Conservation (phyloP, 2,113 vertebrate genomes). For the Nymphicus hollandicus region DNA sequence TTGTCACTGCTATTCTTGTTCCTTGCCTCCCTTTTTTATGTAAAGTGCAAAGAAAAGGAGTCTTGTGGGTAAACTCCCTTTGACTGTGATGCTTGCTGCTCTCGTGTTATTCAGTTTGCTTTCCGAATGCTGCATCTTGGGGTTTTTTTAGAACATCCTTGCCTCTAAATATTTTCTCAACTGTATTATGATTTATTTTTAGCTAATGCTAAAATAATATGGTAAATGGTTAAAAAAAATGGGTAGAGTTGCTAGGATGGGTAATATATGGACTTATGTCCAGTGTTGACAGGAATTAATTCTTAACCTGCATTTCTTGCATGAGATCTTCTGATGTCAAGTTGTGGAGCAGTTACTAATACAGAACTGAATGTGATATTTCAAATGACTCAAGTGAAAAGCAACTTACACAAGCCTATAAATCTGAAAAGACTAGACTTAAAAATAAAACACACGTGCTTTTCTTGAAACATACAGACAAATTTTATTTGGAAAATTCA, state of each 20-base stretch:
- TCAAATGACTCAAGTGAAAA: neutral
- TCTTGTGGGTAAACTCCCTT: neutral
- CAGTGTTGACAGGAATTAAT: neutral
- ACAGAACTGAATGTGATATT: neutral
- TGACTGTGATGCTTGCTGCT: neutral
- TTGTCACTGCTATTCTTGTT: neutral
- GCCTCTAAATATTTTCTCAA: neutral
- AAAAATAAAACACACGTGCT: neutral
- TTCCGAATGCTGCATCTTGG: neutral
- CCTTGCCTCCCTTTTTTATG: neutral
- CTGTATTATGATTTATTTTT: neutral
- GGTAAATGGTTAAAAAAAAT: neutral
- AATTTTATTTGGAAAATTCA: neutral
- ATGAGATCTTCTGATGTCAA: neutral
- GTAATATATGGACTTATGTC: neutral
- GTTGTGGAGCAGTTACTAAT: neutral
- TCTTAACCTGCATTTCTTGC: neutral
- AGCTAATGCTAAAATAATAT: neutral
- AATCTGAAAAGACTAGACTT: neutral
- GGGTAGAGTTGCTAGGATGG: neutral
- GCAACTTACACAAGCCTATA: neutral
- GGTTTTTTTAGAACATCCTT: neutral
- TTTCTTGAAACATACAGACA: neutral
- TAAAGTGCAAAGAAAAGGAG: neutral
- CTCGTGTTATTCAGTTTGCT: neutral